phyloP scores from a whole-genome alignment of 2,797 vertebrate genomes.

The Danio albolineatus region DNA sequence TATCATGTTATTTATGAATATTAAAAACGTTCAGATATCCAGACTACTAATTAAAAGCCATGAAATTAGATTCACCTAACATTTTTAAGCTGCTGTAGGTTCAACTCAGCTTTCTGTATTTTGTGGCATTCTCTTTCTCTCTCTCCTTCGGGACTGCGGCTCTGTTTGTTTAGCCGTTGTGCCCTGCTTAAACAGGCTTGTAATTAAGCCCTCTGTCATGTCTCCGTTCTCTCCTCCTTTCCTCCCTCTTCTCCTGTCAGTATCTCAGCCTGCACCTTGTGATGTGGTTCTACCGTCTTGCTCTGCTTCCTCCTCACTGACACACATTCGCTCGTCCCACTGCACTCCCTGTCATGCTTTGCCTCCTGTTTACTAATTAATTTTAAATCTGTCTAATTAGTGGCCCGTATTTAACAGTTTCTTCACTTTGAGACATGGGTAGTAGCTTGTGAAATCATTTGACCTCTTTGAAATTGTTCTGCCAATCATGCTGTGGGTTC shows the following conservation, averaged over 20 bases:
- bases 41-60: no score
- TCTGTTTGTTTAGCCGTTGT: constrained; percentile 35
- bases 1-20: no score
- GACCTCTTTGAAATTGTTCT: neutral
- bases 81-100: neutral
- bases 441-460: constrained; percentile 39
- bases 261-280: constrained; percentile 56
- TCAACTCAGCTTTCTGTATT: neutral
- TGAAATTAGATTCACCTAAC: constrained; percentile 7
- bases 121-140: constrained; percentile 5
- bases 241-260: constrained; percentile 5
- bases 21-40: no score
- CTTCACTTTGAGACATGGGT: neutral
- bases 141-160: neutral
- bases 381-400: constrained; percentile 60
- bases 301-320: constrained; percentile 28
- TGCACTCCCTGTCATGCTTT: constrained; percentile 42
- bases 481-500: neutral
- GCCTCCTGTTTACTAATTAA: constrained; percentile 55
- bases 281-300: constrained; percentile 8
- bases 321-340: constrained; percentile 22
- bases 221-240: neutral
- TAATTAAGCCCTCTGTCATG: constrained; percentile 42
- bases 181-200: constrained; percentile 46
- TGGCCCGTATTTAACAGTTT: constrained; percentile 61